These are phyloP conservation scores for Hemicordylus capensis DNA, from an alignment of 2,113 vertebrate genomes.

Conservation along the genomic window DNA sequence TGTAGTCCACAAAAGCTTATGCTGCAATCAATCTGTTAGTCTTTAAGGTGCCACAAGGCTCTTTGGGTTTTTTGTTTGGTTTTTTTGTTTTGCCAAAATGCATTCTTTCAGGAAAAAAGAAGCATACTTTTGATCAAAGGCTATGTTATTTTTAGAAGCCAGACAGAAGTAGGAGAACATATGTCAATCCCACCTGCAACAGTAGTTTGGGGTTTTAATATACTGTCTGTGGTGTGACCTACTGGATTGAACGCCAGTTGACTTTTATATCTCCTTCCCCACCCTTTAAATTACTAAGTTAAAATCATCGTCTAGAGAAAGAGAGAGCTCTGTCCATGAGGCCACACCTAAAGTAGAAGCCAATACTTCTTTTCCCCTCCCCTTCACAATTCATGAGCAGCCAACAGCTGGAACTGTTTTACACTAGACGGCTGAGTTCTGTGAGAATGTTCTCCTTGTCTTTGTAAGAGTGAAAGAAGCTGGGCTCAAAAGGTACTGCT, in stretches of 20 bases:
- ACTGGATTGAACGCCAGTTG: slow-evolving; percentile 47
- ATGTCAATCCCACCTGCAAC: slow-evolving; percentile 45
- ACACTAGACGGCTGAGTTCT: slow-evolving; percentile 56
- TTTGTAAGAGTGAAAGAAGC: slow-evolving; percentile 75
- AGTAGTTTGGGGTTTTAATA: slow-evolving; percentile 33
- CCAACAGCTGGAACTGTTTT: slow-evolving; percentile 83
- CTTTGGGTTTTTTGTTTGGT: not conserved
- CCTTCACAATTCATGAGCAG: slow-evolving; percentile 57
- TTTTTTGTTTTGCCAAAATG: not conserved
- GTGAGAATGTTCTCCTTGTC: slow-evolving; percentile 75
- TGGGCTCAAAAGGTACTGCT: slow-evolving; percentile 76
- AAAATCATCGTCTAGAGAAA: slow-evolving; percentile 55
- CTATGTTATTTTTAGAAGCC: slow-evolving; percentile 2
- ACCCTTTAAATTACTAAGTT: slow-evolving; percentile 60
- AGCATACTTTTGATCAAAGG: not conserved
- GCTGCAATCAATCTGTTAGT: not conserved
- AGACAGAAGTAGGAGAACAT: slow-evolving; percentile 11
- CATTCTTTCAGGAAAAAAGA: slow-evolving; percentile 5
- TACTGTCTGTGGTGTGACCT: slow-evolving; percentile 28
- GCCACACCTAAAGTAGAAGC: slow-evolving; percentile 77
- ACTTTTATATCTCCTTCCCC: slow-evolving; percentile 49
- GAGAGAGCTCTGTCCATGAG: slow-evolving; percentile 51
- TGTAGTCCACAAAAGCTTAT: slow-evolving; percentile 3
- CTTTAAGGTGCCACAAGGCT: not conserved
- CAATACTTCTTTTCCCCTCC: slow-evolving; percentile 52